These are phyloP conservation scores for Penaeus chinensis DNA, from an alignment of 1,140 invertebrate genomes.

Conservation along the genomic window DNA sequence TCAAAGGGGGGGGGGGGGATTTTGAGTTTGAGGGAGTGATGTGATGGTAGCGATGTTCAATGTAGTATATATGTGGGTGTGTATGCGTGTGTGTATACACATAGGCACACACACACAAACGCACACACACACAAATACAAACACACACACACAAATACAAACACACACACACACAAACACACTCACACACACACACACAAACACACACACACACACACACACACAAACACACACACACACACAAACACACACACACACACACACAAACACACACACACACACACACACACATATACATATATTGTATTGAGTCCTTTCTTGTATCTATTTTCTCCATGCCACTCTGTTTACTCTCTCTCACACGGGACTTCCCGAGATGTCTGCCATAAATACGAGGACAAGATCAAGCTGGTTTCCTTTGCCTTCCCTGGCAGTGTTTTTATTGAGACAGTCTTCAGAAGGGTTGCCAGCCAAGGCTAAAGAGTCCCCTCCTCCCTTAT, in stretches of 20 bases:
- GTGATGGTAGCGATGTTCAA: no score
- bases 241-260: neutral
- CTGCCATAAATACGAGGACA: no score
- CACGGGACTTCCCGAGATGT: no score
- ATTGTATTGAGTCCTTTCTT: neutral
- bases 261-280: neutral
- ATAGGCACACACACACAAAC: neutral
- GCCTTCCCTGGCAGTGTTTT: no score
- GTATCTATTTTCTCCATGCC: no score
- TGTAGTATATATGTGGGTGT: neutral
- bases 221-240: neutral
- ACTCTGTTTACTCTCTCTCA: no score
- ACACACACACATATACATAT: slow-evolving; percentile 2
- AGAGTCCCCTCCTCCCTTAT: no score
- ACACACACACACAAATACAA: slow-evolving; percentile 20
- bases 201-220: neutral
- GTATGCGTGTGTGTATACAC: neutral
- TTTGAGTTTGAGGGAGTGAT: no score
- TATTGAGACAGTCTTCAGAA: no score
- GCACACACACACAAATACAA: neutral
- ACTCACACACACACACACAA: neutral
- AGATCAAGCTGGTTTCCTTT: no score
- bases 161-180: neutral
- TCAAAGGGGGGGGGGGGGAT: no score
- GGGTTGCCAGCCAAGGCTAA: no score